Evolutionary conservation across 2,797 vertebrate genomes (phyloP), one percentile per base, ranked within the genome.

Genomic region (Poecilia gillii): DNA sequence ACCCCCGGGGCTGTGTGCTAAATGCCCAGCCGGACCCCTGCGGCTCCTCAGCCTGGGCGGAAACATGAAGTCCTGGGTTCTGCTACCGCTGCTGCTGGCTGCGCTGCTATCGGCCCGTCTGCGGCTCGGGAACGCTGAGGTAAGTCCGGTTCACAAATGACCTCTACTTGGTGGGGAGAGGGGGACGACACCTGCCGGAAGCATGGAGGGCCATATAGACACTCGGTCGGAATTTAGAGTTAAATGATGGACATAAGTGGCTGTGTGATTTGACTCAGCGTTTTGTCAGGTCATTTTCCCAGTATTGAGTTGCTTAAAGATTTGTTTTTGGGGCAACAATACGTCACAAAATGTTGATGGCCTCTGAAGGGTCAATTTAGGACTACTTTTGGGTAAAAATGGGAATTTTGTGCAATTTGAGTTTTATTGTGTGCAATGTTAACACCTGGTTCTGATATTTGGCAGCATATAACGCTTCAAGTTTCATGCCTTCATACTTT

Each of bases 31-130:
- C 92, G 90, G 92, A 90, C 92, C 91, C 88, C 82, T 83, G 92
- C 92, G 91, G 87, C 92, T 94, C 91, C 84, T 88, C 92, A 91
- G 93, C 92, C 94, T 94, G 92, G 92, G 93, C 93, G 89, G 92
- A 87, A 90, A 92, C 92, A 94, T 95, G 95, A 94, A 90, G 85
- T 91, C 91, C 84, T 91, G 93, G 90, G 85, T 94, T 83, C 92
- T 92, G 89, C 90, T 93, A 87, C 91, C 91, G 90, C 89, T 92
- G 91, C 90, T 94, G 88, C 91, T 95, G 87, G 84, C 87, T 64
- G 90, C 91, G 90, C 91, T 95, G 81, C 85, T 93, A 6, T 90
- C 90, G 78, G 90, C 88, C 79, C 84, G 86, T 83, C 87, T 92
- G 90, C 90, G 88, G 84, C 88, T 88, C 55, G 85, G 90, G 82